A percentile compares a stretch with the other conserved stretches of the same genome.
Conservation (phyloP, 2,888 invertebrate species). For the Phaonia tiefii region DNA sequence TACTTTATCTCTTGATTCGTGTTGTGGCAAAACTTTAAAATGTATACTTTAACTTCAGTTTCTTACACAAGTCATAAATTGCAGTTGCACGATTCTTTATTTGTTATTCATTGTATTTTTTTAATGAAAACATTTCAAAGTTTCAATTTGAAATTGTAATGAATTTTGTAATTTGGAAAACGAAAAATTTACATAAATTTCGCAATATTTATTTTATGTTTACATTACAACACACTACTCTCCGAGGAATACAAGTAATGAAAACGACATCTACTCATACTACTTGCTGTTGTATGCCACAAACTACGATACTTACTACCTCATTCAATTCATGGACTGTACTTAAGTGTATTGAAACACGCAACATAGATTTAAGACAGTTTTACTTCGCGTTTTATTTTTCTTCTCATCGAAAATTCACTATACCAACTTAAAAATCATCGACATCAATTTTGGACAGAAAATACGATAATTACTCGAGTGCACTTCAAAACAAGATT, state of each 20-base stretch:
- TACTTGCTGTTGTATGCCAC: background rate
- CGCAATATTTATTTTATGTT: slow-evolving; percentile 13
- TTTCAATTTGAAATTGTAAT: background rate
- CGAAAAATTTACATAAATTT: slow-evolving; percentile 33
- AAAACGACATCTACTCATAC: background rate
- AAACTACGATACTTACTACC: slow-evolving; percentile 11
- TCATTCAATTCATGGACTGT: slow-evolving; percentile 22
- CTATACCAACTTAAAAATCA: slow-evolving; percentile 22
- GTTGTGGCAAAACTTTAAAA: background rate
- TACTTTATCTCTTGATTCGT: background rate
- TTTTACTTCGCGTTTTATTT: background rate
- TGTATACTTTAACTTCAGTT: too few species aligned
- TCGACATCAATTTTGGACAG: slow-evolving; percentile 28
- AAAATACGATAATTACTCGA: slow-evolving; percentile 21
- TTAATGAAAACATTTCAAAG: background rate
- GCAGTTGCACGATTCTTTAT: slow-evolving; percentile 2
- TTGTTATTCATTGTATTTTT: background rate
- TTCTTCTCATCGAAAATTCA: slow-evolving; percentile 17
- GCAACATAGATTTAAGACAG: slow-evolving; percentile 30
- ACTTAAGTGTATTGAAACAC: slow-evolving; percentile 32
- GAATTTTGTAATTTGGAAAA: background rate
- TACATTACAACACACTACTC: background rate
- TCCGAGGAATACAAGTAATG: background rate
- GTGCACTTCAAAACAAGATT: slow-evolving; percentile 28
- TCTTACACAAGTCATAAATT: background rate